These are phyloP conservation scores for Sarotherodon lohbergeri DNA, from an alignment of 2,113 vertebrate species.

Conservation along the genomic window DNA sequence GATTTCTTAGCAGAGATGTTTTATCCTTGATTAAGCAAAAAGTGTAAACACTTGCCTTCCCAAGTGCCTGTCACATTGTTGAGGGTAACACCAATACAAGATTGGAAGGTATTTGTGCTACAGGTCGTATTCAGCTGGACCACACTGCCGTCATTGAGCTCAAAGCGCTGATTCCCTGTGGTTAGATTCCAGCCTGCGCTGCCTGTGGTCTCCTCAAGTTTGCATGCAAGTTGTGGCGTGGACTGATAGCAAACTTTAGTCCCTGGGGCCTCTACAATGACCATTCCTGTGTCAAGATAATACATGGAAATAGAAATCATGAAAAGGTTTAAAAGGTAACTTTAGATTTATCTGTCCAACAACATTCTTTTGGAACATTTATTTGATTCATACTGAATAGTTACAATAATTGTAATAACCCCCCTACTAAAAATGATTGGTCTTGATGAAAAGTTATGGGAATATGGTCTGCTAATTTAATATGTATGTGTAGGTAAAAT, in stretches of 20 bases:
- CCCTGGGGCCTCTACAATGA: background rate
- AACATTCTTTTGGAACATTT: background rate
- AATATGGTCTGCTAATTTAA: no score
- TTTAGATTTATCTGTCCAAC: background rate
- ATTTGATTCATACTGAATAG: background rate
- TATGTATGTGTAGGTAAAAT: no score
- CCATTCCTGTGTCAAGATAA: constrained; percentile 46
- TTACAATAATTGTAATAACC: background rate
- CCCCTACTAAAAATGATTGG: no score
- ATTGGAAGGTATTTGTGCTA: background rate
- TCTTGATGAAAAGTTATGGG: no score
- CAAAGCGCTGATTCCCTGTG: rapidly evolving
- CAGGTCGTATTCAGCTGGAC: background rate
- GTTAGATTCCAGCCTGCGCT: background rate
- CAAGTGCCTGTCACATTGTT: background rate
- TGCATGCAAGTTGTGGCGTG: background rate
- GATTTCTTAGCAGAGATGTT: no score
- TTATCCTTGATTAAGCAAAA: background rate
- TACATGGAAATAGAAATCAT: background rate
- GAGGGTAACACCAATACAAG: background rate
- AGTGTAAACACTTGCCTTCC: constrained; percentile 41
- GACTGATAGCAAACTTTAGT: background rate
- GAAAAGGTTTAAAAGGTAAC: background rate
- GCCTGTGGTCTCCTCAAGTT: background rate
- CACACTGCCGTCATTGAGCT: background rate